These are phyloP conservation scores for Ophthalmolycus amberensis DNA, from an alignment of 2,113 vertebrate species.

Conservation along the genomic window DNA sequence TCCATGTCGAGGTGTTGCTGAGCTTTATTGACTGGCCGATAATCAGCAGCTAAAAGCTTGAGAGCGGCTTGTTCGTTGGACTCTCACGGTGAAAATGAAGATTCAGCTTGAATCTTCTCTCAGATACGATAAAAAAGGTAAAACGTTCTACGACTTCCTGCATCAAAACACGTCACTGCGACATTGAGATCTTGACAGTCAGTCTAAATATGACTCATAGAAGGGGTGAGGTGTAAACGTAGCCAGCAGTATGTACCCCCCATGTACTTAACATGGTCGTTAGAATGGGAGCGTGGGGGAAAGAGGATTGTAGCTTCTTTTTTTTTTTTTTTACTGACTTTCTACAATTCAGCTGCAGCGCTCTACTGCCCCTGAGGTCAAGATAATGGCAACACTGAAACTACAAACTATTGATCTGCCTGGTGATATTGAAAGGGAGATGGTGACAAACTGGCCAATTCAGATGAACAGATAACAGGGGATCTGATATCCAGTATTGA, in stretches of 20 bases:
- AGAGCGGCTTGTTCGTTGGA: not conserved
- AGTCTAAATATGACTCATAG: not conserved
- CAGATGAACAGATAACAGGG: conserved; percentile 9
- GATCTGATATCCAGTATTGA: not conserved
- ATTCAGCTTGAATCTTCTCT: not conserved
- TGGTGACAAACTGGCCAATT: conserved; percentile 18
- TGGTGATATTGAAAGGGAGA: conserved; percentile 1
- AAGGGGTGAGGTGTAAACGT: not conserved
- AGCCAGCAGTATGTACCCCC: not conserved
- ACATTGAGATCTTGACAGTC: too few relatives aligned
- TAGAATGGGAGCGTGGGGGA: not conserved
- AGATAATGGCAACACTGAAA: conserved; percentile 43
- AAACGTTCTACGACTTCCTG: too few relatives aligned
- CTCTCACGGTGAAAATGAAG: not conserved
- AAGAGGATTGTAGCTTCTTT: not conserved
- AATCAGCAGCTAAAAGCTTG: not conserved
- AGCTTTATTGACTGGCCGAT: not conserved
- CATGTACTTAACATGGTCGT: too few relatives aligned
- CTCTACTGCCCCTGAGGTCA: conserved; percentile 37
- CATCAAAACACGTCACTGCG: too few relatives aligned
- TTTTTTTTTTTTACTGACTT: conserved; percentile 52
- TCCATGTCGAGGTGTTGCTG: not conserved
- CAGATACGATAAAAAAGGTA: not conserved
- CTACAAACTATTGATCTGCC: conserved; percentile 56
- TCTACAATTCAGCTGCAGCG: not conserved